phyloP scores from a whole-genome alignment of 2,797 vertebrate species.

The Serranus cabrilla region DNA sequence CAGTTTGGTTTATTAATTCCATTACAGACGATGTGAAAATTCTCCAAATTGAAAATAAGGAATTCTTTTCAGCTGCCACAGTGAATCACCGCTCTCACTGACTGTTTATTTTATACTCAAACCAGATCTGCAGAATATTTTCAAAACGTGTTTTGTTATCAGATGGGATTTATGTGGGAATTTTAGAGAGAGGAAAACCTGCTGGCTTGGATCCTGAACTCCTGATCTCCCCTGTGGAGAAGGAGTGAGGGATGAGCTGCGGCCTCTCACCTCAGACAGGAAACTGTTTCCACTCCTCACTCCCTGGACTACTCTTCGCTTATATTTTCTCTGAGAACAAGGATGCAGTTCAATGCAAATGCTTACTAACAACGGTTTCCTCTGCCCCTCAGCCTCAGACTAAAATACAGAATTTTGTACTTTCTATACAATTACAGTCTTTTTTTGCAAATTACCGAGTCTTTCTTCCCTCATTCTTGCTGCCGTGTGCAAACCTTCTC shows the following conservation, averaged over 20 bases:
- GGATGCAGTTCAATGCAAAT: background rate
- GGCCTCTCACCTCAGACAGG: conserved; percentile 39
- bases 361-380: conserved; percentile 14
- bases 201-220: conserved; percentile 26
- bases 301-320: conserved; percentile 12
- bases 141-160: background rate
- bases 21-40: conserved; percentile 16
- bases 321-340: background rate
- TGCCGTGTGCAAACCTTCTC: conserved; percentile 5
- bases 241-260: conserved; percentile 5
- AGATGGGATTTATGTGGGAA: conserved; percentile 28
- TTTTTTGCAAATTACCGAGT: background rate
- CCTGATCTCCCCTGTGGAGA: conserved; percentile 28
- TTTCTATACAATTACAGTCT: background rate
- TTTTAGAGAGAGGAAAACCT: conserved; percentile 8
- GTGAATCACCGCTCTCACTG: background rate
- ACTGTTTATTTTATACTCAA: conserved; percentile 24
- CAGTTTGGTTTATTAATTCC: background rate
- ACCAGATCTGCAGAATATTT: conserved; percentile 1
- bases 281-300: conserved; percentile 18
- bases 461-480: background rate
- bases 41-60: background rate
- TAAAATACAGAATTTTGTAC: background rate
- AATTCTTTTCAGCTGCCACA: background rate
- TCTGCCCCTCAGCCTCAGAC: background rate